Evolutionary conservation across 2,888 invertebrate genomes (phyloP).

Genomic region (Metellina segmentata): DNA sequence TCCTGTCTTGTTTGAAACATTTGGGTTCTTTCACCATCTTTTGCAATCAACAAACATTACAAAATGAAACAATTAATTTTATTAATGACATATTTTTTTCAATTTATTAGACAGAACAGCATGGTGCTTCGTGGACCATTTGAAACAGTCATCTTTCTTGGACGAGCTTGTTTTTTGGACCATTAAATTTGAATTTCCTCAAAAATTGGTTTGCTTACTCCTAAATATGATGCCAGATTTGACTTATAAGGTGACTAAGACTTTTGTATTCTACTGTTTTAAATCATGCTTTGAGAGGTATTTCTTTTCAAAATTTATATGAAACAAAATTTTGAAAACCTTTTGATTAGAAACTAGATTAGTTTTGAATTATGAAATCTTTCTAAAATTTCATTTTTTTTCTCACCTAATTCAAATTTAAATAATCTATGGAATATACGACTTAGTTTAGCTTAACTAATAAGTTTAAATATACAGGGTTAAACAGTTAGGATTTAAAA

Average conservation of each 20-base stretch:
- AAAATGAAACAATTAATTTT: too few relatives aligned
- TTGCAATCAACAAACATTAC: too few relatives aligned
- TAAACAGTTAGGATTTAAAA: too few relatives aligned
- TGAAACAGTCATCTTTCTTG: conserved; percentile 91
- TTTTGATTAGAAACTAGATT: background rate
- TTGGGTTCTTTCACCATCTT: too few relatives aligned
- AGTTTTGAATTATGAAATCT: background rate
- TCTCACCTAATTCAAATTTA: too few relatives aligned
- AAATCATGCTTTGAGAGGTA: background rate
- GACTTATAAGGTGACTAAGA: conserved; percentile 89
- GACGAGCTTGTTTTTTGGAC: conserved; percentile 99
- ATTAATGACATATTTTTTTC: too few relatives aligned
- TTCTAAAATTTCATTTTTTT: too few relatives aligned
- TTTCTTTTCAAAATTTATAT: background rate
- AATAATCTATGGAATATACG: too few relatives aligned
- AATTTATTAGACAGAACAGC: background rate
- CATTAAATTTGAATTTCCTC: conserved; percentile 96
- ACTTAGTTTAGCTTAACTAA: too few relatives aligned
- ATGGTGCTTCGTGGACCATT: conserved; percentile 76
- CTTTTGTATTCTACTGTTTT: background rate
- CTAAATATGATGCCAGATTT: conserved; percentile 97
- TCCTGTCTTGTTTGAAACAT: too few relatives aligned
- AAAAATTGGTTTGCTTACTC: conserved; percentile 95
- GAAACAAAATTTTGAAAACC: background rate
- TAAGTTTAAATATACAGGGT: too few relatives aligned